Conservation (phyloP, 2,888 invertebrate species). For the Ectemnius cavifrons region DNA sequence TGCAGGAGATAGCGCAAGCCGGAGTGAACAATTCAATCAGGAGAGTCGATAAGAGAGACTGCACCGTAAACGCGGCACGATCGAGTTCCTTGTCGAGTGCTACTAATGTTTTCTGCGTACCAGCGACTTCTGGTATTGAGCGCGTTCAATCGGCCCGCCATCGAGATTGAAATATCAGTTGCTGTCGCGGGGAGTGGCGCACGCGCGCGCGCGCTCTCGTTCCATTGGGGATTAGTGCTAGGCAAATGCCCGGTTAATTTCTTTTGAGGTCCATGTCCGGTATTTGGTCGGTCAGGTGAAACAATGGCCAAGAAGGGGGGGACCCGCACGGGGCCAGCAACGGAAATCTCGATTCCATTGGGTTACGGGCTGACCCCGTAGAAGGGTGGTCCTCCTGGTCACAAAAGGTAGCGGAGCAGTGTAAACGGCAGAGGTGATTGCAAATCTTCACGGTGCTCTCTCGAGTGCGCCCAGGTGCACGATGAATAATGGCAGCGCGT, state of each 20-base stretch:
- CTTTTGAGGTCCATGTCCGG: constrained; percentile 35
- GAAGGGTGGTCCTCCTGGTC: constrained; percentile 49
- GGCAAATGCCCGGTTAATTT: constrained; percentile 3
- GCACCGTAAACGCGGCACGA: constrained; percentile 4
- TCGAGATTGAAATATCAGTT: constrained; percentile 13
- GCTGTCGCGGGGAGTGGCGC: neutral
- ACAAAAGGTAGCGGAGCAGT: constrained; percentile 58
- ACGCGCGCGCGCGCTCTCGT: neutral
- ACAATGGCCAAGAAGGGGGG: constrained; percentile 29
- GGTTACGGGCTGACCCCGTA: constrained; percentile 37
- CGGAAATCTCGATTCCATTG: constrained; percentile 67
- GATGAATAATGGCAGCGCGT: constrained; percentile 55
- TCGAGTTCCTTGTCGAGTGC: constrained; percentile 18
- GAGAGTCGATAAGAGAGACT: constrained; percentile 30
- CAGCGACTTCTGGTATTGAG: constrained; percentile 4
- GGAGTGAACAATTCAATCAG: constrained; percentile 50
- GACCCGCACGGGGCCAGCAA: constrained; percentile 47
- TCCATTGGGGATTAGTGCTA: neutral
- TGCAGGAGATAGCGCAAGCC: constrained; percentile 28
- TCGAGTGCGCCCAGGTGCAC: constrained; percentile 72
- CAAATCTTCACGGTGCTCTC: constrained; percentile 68
- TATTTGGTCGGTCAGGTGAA: constrained; percentile 46
- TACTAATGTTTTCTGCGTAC: neutral
- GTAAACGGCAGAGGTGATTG: constrained; percentile 66
- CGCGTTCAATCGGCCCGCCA: neutral